Conservation (phyloP, 2,797 vertebrate species). For the Nyctibius grandis region DNA sequence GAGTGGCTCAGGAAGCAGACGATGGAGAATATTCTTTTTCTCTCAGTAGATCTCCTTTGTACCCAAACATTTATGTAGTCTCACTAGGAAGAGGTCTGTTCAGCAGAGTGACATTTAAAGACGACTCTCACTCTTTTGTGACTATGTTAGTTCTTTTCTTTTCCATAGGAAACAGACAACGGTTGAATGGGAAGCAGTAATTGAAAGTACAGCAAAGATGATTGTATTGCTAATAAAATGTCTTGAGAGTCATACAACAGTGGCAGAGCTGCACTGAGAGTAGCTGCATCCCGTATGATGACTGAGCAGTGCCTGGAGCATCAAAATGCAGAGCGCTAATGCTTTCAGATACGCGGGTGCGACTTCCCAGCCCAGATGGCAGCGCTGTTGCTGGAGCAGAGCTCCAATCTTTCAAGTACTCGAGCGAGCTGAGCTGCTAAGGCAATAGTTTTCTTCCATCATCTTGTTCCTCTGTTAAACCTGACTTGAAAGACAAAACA, state of each 20-base stretch:
- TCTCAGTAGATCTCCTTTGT: neutral
- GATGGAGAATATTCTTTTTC: neutral
- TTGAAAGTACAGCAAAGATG: neutral
- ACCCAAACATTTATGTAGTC: neutral
- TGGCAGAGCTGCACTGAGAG: neutral
- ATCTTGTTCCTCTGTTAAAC: neutral
- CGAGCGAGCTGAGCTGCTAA: neutral
- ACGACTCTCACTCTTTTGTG: neutral
- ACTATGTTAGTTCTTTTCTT: neutral
- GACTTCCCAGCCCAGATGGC: neutral
- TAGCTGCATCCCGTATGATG: neutral
- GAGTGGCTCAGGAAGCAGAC: neutral
- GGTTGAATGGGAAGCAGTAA: neutral
- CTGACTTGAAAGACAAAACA: constrained; percentile 32
- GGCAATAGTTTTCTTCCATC: neutral
- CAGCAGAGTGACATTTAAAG: constrained; percentile 1
- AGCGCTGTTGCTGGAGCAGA: neutral
- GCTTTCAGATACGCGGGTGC: neutral
- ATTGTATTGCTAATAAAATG: neutral
- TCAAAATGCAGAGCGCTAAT: neutral
- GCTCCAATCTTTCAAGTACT: neutral
- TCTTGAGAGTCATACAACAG: neutral
- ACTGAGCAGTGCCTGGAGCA: neutral
- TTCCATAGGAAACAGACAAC: neutral
- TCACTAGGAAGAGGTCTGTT: constrained; percentile 19